These are phyloP conservation scores for Hyphantria cunea DNA, from an alignment of 1,140 invertebrate genomes.

Conservation along the genomic window DNA sequence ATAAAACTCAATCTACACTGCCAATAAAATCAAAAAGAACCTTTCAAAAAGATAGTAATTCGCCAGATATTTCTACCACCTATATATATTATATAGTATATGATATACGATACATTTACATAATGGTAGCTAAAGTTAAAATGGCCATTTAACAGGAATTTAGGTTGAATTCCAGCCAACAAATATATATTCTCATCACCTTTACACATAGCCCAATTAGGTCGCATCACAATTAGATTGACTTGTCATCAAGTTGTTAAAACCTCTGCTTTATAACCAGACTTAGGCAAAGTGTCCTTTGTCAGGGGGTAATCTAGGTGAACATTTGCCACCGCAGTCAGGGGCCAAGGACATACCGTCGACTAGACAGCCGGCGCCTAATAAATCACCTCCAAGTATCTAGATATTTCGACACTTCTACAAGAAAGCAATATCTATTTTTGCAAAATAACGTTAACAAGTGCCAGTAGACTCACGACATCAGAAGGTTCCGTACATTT, in stretches of 20 bases:
- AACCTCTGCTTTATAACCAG: slow-evolving; percentile 12
- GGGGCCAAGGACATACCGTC: slow-evolving; percentile 6
- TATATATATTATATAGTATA: too few species aligned
- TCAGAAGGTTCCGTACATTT: neutral
- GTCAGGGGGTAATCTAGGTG: slow-evolving; percentile 7
- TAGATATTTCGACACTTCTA: slow-evolving; percentile 10
- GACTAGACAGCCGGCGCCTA: slow-evolving; percentile 25
- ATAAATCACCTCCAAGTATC: slow-evolving; percentile 13
- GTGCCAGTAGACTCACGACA: neutral
- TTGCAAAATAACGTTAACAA: neutral
- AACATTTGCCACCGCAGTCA: slow-evolving; percentile 4
- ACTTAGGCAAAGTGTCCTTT: slow-evolving; percentile 18
- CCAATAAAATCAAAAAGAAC: too few species aligned
- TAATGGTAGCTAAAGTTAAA: neutral
- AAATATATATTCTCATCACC: neutral
- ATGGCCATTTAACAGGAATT: neutral
- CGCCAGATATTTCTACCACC: too few species aligned
- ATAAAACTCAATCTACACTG: too few species aligned
- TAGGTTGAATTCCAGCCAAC: neutral
- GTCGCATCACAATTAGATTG: neutral
- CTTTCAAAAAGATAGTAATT: too few species aligned
- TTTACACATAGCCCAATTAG: neutral
- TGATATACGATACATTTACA: neutral
- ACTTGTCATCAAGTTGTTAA: slow-evolving; percentile 3
- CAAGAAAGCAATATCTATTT: neutral